Evolutionary conservation across 2,797 vertebrate species (phyloP).

Genomic region (Sebastes hubbsi): DNA sequence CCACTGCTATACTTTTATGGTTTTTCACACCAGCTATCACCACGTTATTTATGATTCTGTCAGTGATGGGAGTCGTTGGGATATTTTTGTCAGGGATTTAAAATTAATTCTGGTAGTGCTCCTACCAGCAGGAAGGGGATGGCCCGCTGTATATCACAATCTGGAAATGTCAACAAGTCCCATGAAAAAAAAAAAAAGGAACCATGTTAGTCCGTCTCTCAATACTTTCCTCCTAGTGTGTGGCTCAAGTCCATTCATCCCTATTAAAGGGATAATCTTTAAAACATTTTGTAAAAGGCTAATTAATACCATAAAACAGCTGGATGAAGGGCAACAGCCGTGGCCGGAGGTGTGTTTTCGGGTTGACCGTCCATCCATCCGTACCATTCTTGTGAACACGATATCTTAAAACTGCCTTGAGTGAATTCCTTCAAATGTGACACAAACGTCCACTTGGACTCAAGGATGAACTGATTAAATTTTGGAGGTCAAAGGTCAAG

Average conservation of each 20-base stretch:
- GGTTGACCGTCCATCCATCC: not conserved
- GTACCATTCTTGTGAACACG: not conserved
- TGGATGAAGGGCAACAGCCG: not conserved
- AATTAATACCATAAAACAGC: not conserved
- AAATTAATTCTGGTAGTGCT: conserved; percentile 24
- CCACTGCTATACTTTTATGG: conserved; percentile 40
- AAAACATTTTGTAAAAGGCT: not conserved
- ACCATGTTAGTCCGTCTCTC: not conserved
- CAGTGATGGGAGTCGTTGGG: conserved; percentile 4
- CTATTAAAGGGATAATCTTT: not conserved
- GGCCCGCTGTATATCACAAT: conserved; percentile 13
- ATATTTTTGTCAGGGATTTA: conserved; percentile 29
- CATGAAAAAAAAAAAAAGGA: not conserved
- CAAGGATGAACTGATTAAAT: not conserved
- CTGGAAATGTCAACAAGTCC: not conserved
- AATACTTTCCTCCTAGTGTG: not conserved
- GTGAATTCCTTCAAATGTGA: not conserved
- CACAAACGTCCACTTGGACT: not conserved
- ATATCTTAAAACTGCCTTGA: not conserved
- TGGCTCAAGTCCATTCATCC: not conserved
- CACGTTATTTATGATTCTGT: conserved; percentile 59
- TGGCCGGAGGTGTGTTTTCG: not conserved
- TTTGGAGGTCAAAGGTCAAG: not conserved
- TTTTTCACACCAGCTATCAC: conserved; percentile 33
- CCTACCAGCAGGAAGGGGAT: conserved; percentile 10